phyloP scores from a whole-genome alignment of 92 coral and sea anemone genomes.

The Porites rus region DNA sequence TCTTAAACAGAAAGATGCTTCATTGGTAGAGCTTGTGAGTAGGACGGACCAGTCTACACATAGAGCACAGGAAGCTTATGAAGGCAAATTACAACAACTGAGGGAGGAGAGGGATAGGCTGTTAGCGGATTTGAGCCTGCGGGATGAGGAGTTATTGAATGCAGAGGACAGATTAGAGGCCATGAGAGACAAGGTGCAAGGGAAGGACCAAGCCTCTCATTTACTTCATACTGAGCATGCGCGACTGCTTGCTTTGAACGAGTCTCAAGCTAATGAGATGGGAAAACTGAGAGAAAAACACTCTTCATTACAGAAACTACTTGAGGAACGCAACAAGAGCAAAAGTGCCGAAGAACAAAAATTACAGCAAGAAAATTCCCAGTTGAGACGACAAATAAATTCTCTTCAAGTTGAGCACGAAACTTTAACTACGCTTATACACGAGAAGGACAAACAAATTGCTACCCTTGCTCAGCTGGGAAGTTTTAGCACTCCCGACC shows the following conservation, averaged over 20 bases:
- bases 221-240: constrained; percentile 89
- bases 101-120: constrained; percentile 80
- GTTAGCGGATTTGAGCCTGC: constrained; percentile 81
- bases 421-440: constrained; percentile 75
- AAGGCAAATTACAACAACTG: constrained; percentile 74
- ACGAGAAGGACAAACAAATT: constrained; percentile 92
- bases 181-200: constrained; percentile 84
- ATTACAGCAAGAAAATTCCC: constrained; percentile 68
- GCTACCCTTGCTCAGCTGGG: constrained; percentile 65
- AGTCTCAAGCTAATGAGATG: constrained; percentile 95
- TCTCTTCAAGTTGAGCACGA: constrained; percentile 90
- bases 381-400: constrained; percentile 61
- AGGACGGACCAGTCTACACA: constrained; percentile 72
- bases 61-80: constrained; percentile 75
- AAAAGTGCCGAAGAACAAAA: constrained; percentile 64
- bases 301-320: constrained; percentile 65
- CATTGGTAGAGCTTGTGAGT: constrained; percentile 85
- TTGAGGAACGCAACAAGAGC: constrained; percentile 77
- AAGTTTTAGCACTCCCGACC: constrained; percentile 24
- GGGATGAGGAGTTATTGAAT: constrained; percentile 80
- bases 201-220: constrained; percentile 92
- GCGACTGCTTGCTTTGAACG: constrained; percentile 88
- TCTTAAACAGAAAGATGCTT: constrained; percentile 90
- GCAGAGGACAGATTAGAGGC: constrained; percentile 89
- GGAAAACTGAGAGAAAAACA: constrained; percentile 88